Evolutionary conservation across 2,113 vertebrate species (phyloP).

Genomic region (Ophiodon elongatus): DNA sequence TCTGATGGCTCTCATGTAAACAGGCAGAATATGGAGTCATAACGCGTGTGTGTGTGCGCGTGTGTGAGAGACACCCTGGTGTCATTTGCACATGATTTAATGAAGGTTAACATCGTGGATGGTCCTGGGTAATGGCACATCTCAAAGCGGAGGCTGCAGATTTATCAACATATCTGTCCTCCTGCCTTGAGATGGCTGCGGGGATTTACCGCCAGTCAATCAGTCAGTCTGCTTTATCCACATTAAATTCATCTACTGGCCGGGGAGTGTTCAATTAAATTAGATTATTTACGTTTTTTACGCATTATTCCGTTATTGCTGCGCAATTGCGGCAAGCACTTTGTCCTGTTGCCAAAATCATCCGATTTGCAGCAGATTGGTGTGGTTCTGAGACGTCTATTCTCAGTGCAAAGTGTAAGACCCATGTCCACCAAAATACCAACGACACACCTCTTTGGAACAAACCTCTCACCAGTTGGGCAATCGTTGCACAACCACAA

Average conservation of each 20-base stretch:
- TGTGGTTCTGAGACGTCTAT: too few species aligned
- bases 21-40: neutral
- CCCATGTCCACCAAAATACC: neutral
- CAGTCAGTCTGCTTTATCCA: neutral
- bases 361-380: neutral
- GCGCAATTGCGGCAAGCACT: neutral
- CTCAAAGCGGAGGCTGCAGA: constrained; percentile 8
- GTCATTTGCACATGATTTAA: constrained; percentile 11
- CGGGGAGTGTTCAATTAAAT: neutral
- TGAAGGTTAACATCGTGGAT: neutral
- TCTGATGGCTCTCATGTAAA: neutral
- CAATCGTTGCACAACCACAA: too few species aligned
- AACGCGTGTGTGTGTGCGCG: neutral
- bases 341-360: neutral
- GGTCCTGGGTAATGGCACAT: neutral
- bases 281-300: neutral
- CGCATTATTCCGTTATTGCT: neutral
- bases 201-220: neutral
- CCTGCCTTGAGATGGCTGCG: neutral
- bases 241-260: neutral
- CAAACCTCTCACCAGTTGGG: too few species aligned
- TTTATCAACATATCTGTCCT: constrained; percentile 10
- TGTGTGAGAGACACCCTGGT: neutral
- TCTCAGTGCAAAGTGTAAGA: too few species aligned
- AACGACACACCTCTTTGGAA: neutral